phyloP scores from a whole-genome alignment of 1,140 invertebrate species.

The Drosophila nebulosa region DNA sequence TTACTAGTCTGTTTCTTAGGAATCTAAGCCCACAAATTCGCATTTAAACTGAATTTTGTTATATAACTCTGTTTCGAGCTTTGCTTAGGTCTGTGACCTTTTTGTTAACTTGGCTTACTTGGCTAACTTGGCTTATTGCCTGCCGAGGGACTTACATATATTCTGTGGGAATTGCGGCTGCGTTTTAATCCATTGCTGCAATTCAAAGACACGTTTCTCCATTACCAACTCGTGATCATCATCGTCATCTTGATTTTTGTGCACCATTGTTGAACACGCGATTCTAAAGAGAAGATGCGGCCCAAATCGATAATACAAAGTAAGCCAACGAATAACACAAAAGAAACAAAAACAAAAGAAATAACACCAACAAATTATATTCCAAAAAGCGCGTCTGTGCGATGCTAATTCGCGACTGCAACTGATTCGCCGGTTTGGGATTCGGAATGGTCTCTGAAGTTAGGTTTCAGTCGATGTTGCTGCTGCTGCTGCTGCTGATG shows the following conservation, averaged over 20 bases:
- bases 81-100: no score
- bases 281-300: background rate
- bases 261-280: conserved; percentile 40
- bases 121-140: background rate
- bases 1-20: no score
- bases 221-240: conserved; percentile 80
- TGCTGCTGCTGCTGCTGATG: conserved; percentile 16
- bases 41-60: no score
- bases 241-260: conserved; percentile 33
- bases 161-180: conserved; percentile 89
- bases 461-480: conserved; percentile 3
- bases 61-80: no score
- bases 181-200: conserved; percentile 88
- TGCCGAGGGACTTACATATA: conserved; percentile 83
- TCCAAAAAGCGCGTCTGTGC: conserved; percentile 52
- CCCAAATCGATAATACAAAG: no score
- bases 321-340: background rate
- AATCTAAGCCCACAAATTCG: no score
- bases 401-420: conserved; percentile 74
- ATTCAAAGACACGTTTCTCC: conserved; percentile 81
- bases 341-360: background rate
- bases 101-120: background rate
- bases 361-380: background rate
- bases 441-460: conserved; percentile 38
- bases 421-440: conserved; percentile 55